phyloP scores from a whole-genome alignment of 2,888 invertebrate species.

The Parapristionchus giblindavisi region DNA sequence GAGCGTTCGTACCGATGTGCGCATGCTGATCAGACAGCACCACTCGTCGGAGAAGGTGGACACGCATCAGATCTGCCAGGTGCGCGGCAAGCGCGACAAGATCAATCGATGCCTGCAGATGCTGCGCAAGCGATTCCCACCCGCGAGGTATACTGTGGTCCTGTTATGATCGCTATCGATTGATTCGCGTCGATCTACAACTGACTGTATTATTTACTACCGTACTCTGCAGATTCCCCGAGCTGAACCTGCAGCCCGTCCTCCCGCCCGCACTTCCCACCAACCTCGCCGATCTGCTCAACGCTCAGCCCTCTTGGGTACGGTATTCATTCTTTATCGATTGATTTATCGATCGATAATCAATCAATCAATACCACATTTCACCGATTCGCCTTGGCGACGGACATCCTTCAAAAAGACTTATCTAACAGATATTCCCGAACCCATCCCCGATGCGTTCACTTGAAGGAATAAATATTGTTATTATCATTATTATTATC shows the following conservation, averaged over 20 bases:
- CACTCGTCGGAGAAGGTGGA: slow-evolving; percentile 62
- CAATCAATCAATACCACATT: too few relatives aligned
- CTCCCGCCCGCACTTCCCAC: slow-evolving; percentile 63
- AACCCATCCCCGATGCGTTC: too few relatives aligned
- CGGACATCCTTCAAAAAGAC: too few relatives aligned
- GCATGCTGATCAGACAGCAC: slow-evolving; percentile 67
- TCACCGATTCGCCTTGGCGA: too few relatives aligned
- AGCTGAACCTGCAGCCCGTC: slow-evolving; percentile 69
- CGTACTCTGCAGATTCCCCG: slow-evolving; percentile 58
- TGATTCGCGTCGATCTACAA: not conserved
- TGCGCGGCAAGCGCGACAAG: slow-evolving; percentile 66
- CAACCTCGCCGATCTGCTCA: slow-evolving; percentile 48
- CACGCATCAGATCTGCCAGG: slow-evolving; percentile 68
- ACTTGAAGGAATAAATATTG: too few relatives aligned
- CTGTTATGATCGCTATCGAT: not conserved
- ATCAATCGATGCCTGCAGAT: slow-evolving; percentile 67
- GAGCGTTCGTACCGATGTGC: slow-evolving; percentile 64
- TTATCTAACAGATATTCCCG: too few relatives aligned
- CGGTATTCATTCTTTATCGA: not conserved
- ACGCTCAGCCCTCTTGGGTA: slow-evolving; percentile 56
- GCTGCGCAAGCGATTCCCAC: slow-evolving; percentile 67
- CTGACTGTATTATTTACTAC: not conserved
- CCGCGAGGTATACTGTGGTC: slow-evolving; percentile 48
- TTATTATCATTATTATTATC: not conserved
- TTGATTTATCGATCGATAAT: not conserved